Evolutionary conservation across 2,797 vertebrate genomes (phyloP).

Genomic region (Acipenser transmontanus): DNA sequence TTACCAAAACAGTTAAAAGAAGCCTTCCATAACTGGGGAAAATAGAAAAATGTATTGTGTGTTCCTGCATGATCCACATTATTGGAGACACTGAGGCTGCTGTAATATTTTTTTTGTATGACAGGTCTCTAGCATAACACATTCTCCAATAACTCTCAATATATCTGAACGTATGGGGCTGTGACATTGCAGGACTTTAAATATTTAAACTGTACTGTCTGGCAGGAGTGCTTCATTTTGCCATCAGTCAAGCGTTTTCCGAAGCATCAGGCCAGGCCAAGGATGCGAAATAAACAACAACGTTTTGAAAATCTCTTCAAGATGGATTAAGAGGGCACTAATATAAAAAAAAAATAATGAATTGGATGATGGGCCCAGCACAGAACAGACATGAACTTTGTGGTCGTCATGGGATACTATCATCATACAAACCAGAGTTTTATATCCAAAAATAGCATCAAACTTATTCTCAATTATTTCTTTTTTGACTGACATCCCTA

Average conservation of each 20-base stretch:
- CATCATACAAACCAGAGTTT: no score
- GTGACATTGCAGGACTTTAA: slow-evolving; percentile 56
- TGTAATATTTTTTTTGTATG: slow-evolving; percentile 35
- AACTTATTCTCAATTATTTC: no score
- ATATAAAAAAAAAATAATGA: no score
- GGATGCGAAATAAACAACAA: no score
- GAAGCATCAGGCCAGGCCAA: no score
- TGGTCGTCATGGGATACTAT: no score
- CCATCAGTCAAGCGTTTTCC: slow-evolving; percentile 56
- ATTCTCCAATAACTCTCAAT: slow-evolving; percentile 58
- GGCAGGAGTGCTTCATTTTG: slow-evolving; percentile 34
- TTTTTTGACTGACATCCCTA: no score
- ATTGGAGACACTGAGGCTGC: slow-evolving; percentile 42
- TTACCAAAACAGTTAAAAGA: slow-evolving; percentile 17
- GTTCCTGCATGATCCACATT: slow-evolving; percentile 3
- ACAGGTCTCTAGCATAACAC: slow-evolving; percentile 68
- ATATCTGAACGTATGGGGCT: slow-evolving; percentile 26
- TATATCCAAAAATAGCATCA: no score
- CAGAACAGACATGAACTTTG: no score
- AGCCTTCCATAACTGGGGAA: neutral
- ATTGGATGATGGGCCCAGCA: no score
- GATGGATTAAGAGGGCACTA: no score
- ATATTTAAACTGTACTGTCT: slow-evolving; percentile 69
- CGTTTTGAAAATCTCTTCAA: no score
- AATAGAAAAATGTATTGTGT: neutral